Conservation (phyloP, 2,113 vertebrate genomes). For the Nesoenas mayeri region DNA sequence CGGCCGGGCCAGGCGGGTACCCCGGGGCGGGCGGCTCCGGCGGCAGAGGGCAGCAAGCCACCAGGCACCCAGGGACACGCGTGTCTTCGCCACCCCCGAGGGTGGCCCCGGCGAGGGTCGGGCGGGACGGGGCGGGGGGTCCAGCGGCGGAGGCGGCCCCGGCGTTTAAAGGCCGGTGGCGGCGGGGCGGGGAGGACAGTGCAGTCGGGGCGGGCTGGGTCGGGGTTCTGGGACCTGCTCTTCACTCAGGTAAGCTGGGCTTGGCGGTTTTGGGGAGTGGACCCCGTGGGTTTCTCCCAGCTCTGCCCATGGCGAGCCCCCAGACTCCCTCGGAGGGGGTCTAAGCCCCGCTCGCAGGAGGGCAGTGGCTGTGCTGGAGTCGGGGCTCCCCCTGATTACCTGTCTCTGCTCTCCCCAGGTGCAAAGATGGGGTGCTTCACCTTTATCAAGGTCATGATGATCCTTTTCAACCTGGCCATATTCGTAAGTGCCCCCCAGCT, state of each 20-base stretch:
- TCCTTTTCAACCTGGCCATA: constrained; percentile 87
- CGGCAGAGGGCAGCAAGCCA: constrained; percentile 52
- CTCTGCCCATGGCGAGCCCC: accelerated
- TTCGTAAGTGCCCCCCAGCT: constrained; percentile 82
- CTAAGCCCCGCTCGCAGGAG: background rate
- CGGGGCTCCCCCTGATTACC: background rate
- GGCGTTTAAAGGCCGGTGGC: background rate
- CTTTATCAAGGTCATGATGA: constrained; percentile 87
- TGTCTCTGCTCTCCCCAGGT: constrained; percentile 43
- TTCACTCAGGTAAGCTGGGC: background rate
- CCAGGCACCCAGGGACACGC: background rate
- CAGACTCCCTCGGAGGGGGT: accelerated
- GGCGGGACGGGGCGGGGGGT: background rate
- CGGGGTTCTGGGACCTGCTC: accelerated
- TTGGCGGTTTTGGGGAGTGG: background rate
- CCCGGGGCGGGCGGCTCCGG: background rate
- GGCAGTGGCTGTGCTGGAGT: background rate
- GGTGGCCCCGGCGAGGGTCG: background rate
- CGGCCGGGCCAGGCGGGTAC: background rate
- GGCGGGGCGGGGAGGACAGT: background rate
- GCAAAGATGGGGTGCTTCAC: constrained; percentile 87
- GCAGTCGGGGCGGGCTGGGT: background rate
- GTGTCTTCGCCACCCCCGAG: background rate
- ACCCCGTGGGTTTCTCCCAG: too few species aligned
- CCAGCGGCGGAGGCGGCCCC: background rate